Percentiles rank a stretch among this genome's conserved stretches.
These are phyloP conservation scores for Omphaloscelis lunosa DNA, from an alignment of 2,888 invertebrate genomes.

Conservation along the genomic window DNA sequence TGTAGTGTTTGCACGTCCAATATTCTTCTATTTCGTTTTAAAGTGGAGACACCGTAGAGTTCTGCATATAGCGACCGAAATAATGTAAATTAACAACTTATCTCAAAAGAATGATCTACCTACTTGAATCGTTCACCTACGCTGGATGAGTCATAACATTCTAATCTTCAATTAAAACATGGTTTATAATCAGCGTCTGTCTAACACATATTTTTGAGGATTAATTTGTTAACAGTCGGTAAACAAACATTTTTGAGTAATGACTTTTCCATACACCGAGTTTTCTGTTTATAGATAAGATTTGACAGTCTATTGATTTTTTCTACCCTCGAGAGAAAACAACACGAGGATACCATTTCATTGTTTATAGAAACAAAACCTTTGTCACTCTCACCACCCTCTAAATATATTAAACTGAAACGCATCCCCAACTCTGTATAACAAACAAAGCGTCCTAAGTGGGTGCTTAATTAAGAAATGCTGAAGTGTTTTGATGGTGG, in stretches of 20 bases:
- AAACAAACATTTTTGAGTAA: conserved; percentile 25
- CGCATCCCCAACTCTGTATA: conserved; percentile 64
- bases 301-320: background rate
- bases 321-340: background rate
- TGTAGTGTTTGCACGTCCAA: background rate
- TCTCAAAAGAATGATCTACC: background rate
- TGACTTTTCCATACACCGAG: conserved; percentile 7
- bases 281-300: conserved; percentile 8
- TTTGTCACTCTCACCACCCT: conserved; percentile 42
- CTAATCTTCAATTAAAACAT: conserved; percentile 1
- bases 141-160: background rate
- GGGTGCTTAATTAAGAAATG: conserved; percentile 84
- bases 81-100: background rate
- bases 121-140: background rate
- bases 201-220: background rate
- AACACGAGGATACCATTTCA: conserved; percentile 18
- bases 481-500: conserved; percentile 86
- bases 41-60: background rate
- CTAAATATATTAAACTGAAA: conserved; percentile 68
- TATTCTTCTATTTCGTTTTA: background rate
- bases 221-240: conserved; percentile 23
- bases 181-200: conserved; percentile 23
- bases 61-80: background rate
- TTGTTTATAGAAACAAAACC: conserved; percentile 42
- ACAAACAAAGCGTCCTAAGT: conserved; percentile 80